Base-by-base conservation (phyloP, 2,113 vertebrate genomes). In the Crotalus helleri region DNA sequence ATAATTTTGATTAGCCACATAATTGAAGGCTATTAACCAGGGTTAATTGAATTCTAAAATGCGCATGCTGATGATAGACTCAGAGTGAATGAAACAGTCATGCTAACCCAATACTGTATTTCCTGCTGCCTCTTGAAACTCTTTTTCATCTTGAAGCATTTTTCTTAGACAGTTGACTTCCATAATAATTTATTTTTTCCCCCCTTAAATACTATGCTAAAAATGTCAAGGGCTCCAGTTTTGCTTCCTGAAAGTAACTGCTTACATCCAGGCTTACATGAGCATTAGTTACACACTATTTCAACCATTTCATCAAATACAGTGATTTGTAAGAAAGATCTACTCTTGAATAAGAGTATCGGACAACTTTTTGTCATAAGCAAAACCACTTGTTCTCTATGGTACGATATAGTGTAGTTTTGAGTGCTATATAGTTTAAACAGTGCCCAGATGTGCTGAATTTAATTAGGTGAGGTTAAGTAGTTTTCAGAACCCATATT, bases 11-110 rank as follows among this genome's bases (percentile, higher is more conserved):
- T 49, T 46, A 90, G 61, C 24, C 26, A 46, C 24, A 64, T 26
- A 49, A 26, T 17, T 81, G 33, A 81, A 74, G 33, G 46, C 13
- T 49, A 8, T 90, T 61, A 19, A 24, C 12, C 44, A 51, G 19
- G 26, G 58, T 49, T 90, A 29, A 49, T 64, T 61, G 89, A 90
- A 64, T 59, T 29, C 89, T 64, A 46, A 64, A 90, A n/a, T 90
- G n/a, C 51, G 59, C 89, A 90, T 61, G 44, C 89, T 59, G 49
- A 4, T 51, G 58, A 51, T 49, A 29, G 24, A 29, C 26, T 51
- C 33, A 51, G 15, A 29, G 12, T 11, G 39, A 23, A 13, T 89
- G 33, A 39, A 33, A 21, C 12, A 13, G 7, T 58, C 55, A 59
- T 46, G 19, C 11, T 12, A 26, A 44, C 4, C 2, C 88, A 59